Evolutionary conservation across 2,888 invertebrate species (phyloP), one percentile per base, ranked within the genome.

Genomic region (Anthrax anthrax): DNA sequence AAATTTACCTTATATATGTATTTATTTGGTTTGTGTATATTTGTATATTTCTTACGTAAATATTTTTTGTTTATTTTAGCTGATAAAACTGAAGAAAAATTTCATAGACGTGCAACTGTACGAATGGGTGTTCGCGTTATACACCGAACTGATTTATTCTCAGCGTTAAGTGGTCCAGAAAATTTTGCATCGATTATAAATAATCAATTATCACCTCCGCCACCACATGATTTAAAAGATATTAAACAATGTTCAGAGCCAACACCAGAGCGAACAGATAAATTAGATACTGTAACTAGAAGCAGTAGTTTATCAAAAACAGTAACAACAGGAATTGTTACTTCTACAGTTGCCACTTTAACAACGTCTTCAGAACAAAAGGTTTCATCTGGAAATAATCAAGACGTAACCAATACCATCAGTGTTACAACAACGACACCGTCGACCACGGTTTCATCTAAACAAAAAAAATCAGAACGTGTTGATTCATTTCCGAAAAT

Each of bases 41-140:
- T 23, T 23, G 4, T 23, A 6, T 23, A 23, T 23, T 23, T 23
- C 23, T 8, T 23, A 6, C 5, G 23, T 6, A 23, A 6, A 6
- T 23, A 23, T 23, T 23, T 23, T 23, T 23, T n/a, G n/a, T 32
- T 32, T 32, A 51, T 64, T 68, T 27, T 66, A 89, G 89, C 86
- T n/a, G 86, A 88, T 52, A 74, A 81, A 54, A 77, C 81, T 0
- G 88, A 89, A 56, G 88, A 89, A 60, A 86, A 85, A 64, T 74
- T 85, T 39, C 83, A 85, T 48, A 75, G 84, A 18, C 77, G 85
- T 45, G 81, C 81, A 51, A 81, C 81, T 1, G 86, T 90, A 17
- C 77, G 84, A 48, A 88, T 90, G 85, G 86, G 87, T 29, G 84
- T 90, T 49, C 72, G 88, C 8, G 86, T 89, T 46, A 78, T 88